Percentiles rank a stretch among this genome's conserved stretches.
These are phyloP conservation scores for Euura saliciscinereae DNA, from an alignment of 1,140 invertebrate species.

Conservation along the genomic window DNA sequence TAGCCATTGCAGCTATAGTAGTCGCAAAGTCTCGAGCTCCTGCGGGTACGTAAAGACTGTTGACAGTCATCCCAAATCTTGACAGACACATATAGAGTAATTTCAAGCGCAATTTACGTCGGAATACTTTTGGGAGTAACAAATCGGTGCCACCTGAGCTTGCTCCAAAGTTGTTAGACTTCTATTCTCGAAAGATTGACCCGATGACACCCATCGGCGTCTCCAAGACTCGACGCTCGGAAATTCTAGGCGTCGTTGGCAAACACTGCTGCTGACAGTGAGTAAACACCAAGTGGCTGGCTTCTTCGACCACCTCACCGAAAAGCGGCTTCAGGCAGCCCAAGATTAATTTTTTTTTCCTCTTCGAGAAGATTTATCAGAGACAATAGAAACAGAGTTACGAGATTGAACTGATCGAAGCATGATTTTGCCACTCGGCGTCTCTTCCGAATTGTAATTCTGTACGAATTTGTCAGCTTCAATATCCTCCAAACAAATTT, in stretches of 20 bases:
- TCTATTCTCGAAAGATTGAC: neutral
- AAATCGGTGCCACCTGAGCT: neutral
- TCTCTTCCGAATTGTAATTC: neutral
- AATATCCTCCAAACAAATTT: neutral
- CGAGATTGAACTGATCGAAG: no score
- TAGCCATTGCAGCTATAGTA: neutral
- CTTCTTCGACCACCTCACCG: slow-evolving; percentile 13
- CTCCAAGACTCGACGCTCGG: neutral
- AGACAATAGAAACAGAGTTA: no score
- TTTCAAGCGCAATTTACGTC: neutral
- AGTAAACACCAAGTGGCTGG: slow-evolving; percentile 41
- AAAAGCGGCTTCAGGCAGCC: neutral
- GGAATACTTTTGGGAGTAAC: neutral
- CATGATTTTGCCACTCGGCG: no score
- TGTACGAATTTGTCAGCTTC: neutral
- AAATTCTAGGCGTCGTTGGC: slow-evolving; percentile 32
- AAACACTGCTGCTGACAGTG: slow-evolving; percentile 41
- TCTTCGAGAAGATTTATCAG: no score
- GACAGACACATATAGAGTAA: neutral
- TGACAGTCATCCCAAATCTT: neutral
- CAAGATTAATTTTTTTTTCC: no score
- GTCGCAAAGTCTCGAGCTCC: neutral
- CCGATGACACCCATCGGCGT: slow-evolving; percentile 1
- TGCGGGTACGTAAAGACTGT: neutral
- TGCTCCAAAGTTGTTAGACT: neutral